Base-by-base conservation (phyloP, 2,113 vertebrate genomes). In the Datnioides undecimradiatus region DNA sequence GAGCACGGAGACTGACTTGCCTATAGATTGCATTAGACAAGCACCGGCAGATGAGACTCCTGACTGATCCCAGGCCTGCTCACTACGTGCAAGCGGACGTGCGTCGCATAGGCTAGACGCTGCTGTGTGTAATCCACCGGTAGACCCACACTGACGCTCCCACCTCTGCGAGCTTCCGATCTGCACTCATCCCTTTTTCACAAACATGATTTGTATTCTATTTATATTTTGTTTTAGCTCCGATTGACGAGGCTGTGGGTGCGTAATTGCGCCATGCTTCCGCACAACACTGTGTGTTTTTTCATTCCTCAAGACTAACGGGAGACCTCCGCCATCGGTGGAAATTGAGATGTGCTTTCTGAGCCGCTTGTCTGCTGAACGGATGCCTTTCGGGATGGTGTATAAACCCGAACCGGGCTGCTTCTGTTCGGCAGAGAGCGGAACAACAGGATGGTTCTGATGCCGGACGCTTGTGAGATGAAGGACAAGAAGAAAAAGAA, bases 401-500 rank as follows among this genome's bases (percentile, higher is more conserved):
- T 62, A 11, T 36, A 3, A 31, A 45, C 13, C 64, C 2, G 19
- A 68, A 49, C 29, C 65, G 2, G 52, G 62, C 52, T 38, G 73
- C 57, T 45, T 63, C 27, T 10, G 3, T 34, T 43, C 81, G 8
- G 58, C 41, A 21, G 36, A 43, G 68, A 34, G 38, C 10, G 72
- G 73, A 23, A 4, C 40, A 14, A n/a, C 72, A 1, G 51, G 59
- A 6, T 29, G 79, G 9, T 51, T 54, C 58, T 34, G 5, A 31
- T 12, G 10, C 41, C 41, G 71, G 77, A 85, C 83, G 58, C 79
- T 33, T 69, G 73, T 88, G 85, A 89, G 76, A 92, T 89, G 92
- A 88, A 80, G 88, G 90, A 88, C 66, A 84, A 79, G 75, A 91
- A 89, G 88, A 88, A 79, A 74, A 78, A 70, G 33, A 83, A 76